Evolutionary conservation across 1,140 invertebrate genomes (phyloP).

Genomic region (Anthonomus grandis): DNA sequence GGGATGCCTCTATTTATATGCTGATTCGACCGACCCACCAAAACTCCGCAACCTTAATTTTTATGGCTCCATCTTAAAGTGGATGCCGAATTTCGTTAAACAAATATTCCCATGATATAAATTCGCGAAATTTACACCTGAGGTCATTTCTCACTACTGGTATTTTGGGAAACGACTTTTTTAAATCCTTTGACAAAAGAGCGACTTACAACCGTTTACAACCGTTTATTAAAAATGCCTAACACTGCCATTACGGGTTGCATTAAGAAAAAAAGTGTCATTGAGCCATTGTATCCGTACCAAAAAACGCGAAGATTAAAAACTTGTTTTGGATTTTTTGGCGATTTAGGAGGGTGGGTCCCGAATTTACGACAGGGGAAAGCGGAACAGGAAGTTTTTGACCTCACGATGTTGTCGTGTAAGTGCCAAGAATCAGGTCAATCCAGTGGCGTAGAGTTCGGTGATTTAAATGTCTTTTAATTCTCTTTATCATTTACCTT

Average conservation of each 20-base stretch:
- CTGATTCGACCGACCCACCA: no score
- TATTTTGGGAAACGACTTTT: constrained; percentile 8
- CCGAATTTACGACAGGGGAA: constrained; percentile 16
- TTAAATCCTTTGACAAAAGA: constrained; percentile 7
- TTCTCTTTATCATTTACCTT: not conserved
- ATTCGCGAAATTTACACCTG: no score
- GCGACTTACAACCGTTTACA: not conserved
- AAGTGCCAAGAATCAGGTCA: constrained; percentile 16
- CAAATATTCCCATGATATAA: no score
- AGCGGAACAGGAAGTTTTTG: constrained; percentile 1
- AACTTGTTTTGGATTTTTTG: constrained; percentile 26
- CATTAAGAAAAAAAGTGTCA: constrained; percentile 4
- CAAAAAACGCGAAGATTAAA: constrained; percentile 15
- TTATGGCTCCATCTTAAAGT: no score
- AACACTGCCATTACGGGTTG: no score
- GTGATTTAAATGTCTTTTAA: no score
- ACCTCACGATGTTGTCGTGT: constrained; percentile 1
- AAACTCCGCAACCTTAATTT: no score
- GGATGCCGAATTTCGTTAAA: no score
- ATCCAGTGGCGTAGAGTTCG: constrained; percentile 17
- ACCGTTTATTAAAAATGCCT: not conserved
- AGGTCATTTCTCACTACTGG: no score
- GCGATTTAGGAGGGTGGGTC: constrained; percentile 16
- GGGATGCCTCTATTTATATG: no score
- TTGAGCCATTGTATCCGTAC: constrained; percentile 17